Evolutionary conservation across 2,888 invertebrate genomes (phyloP), one percentile per base, ranked within the genome.

Genomic region (Plebejus anna): DNA sequence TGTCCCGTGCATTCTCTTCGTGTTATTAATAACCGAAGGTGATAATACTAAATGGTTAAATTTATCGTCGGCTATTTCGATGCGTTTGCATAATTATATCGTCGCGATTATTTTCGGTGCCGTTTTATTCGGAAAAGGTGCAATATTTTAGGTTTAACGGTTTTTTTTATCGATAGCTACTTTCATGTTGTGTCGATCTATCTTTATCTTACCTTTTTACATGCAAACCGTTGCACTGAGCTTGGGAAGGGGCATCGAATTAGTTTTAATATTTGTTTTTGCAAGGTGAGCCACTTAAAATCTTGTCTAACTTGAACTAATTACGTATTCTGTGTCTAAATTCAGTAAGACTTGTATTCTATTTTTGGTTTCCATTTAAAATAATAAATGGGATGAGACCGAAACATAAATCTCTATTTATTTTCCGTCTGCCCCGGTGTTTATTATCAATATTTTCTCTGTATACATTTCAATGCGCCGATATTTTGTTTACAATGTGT

Each of bases 51-150:
- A 88, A 87, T 84, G 83, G 86, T 86, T 92, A 92, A 88, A 87
- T 90, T 88, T 88, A 89, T 90, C 90, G 83, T 86, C 79, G 81
- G 84, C 85, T 91, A 92, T 91, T 93, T 91, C 89, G 78, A 85
- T 87, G 80, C 82, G 84, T 86, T 90, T 91, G 91, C 89, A 88
- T 88, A 79, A 71, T 76, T 71, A 42, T 72, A 71, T 16, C 71
- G 42, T 76, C 22, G 55, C 38, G 71, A 73, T 71, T 73, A 73
- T 76, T 71, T 71, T 76, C 57, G 57, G 59, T 57, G 9, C 38
- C 6, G 11, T 61, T 61, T 32, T 32, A 61, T 28, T 28, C 28
- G 61, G 9, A 59, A 59, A 1, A 5, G 2, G 9, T 47, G 47
- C 9, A 47, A 47, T 47, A 47, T 47, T 47, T 47, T 9, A 3